Conservation (phyloP, 1,140 invertebrate species). For the Stegodyphus dumicola region DNA sequence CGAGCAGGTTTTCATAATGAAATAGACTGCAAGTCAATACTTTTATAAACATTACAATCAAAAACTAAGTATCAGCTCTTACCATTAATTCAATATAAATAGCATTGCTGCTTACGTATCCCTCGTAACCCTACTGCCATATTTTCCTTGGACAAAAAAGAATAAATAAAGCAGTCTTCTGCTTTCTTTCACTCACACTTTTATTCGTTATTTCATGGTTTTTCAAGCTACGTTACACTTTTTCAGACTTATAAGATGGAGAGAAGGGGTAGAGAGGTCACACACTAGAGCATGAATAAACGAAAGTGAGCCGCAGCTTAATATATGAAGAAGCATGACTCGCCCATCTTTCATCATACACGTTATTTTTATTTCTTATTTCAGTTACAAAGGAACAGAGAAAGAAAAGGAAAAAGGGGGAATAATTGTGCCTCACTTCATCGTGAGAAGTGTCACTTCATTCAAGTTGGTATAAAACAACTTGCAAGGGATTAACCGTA, state of each 20-base stretch:
- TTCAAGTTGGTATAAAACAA: too few relatives aligned
- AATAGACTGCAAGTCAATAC: too few relatives aligned
- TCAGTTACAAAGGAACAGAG: background rate
- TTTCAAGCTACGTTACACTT: background rate
- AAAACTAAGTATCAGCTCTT: too few relatives aligned
- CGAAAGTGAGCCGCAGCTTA: slow-evolving; percentile 14
- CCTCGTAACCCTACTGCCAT: background rate
- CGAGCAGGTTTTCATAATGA: too few relatives aligned
- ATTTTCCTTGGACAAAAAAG: background rate
- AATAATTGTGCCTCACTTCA: too few relatives aligned
- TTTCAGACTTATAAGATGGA: background rate
- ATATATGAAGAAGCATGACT: slow-evolving; percentile 26
- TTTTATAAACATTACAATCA: too few relatives aligned
- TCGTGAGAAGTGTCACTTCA: too few relatives aligned
- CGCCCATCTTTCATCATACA: background rate
- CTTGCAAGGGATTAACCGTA: too few relatives aligned
- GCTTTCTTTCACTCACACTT: background rate
- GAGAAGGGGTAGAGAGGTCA: background rate
- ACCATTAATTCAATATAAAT: too few relatives aligned
- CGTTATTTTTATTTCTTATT: background rate
- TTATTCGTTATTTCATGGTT: slow-evolving; percentile 4
- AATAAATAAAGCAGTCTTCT: background rate
- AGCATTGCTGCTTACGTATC: too few relatives aligned
- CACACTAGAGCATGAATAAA: slow-evolving; percentile 9
- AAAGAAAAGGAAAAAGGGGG: background rate